Evolutionary conservation across 1,140 invertebrate genomes (phyloP), one percentile per base, ranked within the genome.

Genomic region (Tetragnatha versicolor): DNA sequence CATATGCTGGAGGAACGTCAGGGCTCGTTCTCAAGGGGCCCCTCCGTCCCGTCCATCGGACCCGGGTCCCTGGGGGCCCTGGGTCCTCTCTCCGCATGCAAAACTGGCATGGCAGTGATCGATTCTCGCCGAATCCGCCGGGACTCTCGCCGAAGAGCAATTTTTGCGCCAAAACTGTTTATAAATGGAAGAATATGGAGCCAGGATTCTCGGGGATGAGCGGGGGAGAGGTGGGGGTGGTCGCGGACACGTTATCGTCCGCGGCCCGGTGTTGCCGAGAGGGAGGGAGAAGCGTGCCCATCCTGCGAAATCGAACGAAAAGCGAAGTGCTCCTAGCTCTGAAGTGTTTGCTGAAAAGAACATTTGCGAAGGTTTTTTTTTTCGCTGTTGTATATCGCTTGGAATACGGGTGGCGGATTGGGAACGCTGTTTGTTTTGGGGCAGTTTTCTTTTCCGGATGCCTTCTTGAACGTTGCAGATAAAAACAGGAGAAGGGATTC

Each of bases 181-280:
- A 75, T 75, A 75, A 75, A 75, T 75, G 70, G 58, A 75, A 49
- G 70, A 55, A 75, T 75, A 75, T 75, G 70, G 66, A 69, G 39
- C 45, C 58, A 58, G 70, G 63, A 75, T 75, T 45, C 45, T 47
- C 29, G 49, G 31, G 53, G 53, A 25, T 12, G 49, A 29, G 68
- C 22, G 29, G 27, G 31, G 25, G n/a, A 35, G 35, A 12, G n/a
- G 33, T 20, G 6, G 47, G 17, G 20, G 22, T 27, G 12, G 14
- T 35, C 33, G 49, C 31, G 55, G 70, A 75, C 70, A 75, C 45
- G 70, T 75, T 75, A 75, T 75, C 70, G 58, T 75, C 39, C 49
- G 29, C 55, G 31, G 51, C 20, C 70, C 70, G 42, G 58, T 55
- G 70, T 60, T 61, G 12, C 33, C 22, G 14, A 14, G n/a, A 17